Evolutionary conservation across 1,140 invertebrate genomes (phyloP).

Genomic region (Drosophila seguyi): DNA sequence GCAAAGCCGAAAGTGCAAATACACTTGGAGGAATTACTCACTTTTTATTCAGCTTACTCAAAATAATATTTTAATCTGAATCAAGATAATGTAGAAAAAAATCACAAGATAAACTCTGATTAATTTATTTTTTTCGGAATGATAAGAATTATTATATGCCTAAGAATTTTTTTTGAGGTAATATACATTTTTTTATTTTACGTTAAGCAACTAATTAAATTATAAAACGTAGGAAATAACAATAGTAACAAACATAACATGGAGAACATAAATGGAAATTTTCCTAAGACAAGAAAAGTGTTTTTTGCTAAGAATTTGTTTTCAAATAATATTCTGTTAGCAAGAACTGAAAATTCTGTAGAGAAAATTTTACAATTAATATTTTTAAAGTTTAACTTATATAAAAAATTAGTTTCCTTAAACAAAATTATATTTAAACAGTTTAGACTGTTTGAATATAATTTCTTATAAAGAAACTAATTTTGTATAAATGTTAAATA

Average conservation of each 20-base stretch:
- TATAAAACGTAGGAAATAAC: too few relatives aligned
- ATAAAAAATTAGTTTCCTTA: too few relatives aligned
- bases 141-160: too few relatives aligned
- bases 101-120: neutral
- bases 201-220: too few relatives aligned
- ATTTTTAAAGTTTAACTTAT: fast-evolving
- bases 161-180: too few relatives aligned
- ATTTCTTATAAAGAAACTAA: neutral
- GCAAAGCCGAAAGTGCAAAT: neutral
- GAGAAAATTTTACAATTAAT: neutral
- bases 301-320: neutral
- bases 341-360: neutral
- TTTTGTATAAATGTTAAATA: neutral
- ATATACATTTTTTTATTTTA: too few relatives aligned
- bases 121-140: too few relatives aligned
- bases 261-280: too few relatives aligned
- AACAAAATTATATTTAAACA: too few relatives aligned
- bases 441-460: neutral
- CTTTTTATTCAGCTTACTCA: neutral
- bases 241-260: too few relatives aligned
- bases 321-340: neutral
- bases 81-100: neutral
- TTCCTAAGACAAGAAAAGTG: too few relatives aligned
- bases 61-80: too few relatives aligned
- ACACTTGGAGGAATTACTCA: neutral